These are phyloP conservation scores for Protonemura montana DNA, from an alignment of 2,888 invertebrate genomes.

Conservation along the genomic window DNA sequence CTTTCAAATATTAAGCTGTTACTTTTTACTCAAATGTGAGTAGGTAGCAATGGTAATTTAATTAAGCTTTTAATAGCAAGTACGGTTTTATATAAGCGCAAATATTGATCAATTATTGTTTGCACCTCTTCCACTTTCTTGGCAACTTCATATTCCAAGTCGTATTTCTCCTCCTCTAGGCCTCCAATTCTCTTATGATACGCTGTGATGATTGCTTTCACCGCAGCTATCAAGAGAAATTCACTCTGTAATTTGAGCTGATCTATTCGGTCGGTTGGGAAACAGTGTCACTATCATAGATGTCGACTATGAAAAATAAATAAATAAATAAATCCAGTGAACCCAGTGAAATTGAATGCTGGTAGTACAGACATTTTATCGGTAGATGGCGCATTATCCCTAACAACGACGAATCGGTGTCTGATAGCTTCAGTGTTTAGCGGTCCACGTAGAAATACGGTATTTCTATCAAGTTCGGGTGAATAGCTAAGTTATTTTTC, in stretches of 20 bases:
- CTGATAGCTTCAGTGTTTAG: not conserved
- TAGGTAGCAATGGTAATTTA: slow-evolving; percentile 7
- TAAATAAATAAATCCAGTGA: not conserved
- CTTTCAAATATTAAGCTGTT: not conserved
- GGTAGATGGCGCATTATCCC: not conserved
- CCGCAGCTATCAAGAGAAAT: slow-evolving; percentile 61
- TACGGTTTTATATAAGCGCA: slow-evolving; percentile 17
- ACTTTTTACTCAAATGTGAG: not conserved
- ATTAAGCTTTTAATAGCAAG: not conserved
- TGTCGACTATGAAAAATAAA: not conserved
- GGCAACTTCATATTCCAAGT: slow-evolving; percentile 96
- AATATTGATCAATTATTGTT: slow-evolving; percentile 20
- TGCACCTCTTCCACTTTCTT: slow-evolving; percentile 87
- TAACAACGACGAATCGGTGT: not conserved
- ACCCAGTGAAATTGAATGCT: not conserved
- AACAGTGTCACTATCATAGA: not conserved
- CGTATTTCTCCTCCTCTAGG: slow-evolving; percentile 94
- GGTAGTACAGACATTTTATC: not conserved
- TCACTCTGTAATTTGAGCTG: slow-evolving; percentile 43
- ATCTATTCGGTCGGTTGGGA: not conserved
- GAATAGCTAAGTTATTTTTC: not conserved
- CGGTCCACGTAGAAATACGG: not conserved
- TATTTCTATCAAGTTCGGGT: not conserved
- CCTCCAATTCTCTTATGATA: slow-evolving; percentile 84
- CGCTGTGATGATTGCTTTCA: slow-evolving; percentile 75